Base-by-base conservation (phyloP, 1,140 invertebrate species). In the Bombyx mandarina region DNA sequence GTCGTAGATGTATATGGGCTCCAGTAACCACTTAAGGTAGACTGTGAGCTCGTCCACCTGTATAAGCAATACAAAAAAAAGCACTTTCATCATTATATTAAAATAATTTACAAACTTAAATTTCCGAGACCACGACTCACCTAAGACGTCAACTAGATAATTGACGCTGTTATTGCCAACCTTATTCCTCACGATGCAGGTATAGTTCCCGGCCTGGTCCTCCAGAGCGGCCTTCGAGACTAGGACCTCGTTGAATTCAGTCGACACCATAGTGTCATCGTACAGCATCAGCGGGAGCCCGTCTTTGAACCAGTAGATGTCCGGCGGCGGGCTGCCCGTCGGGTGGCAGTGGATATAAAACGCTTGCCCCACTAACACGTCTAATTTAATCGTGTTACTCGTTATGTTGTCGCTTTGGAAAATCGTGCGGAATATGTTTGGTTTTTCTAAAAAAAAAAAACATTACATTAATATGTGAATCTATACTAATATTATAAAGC, bases 221-320 rank as follows among this genome's bases (percentile, higher is more conserved):
- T 66, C 57, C 8, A 45, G 47, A 0, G 80, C 79, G 6, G 56
- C 67, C 10, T 65, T 74, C 0, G 76, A 62, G 1, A 66, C 56
- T 8, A 88, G 51, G 1, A 84, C 68, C 61, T 88, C 82, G 1
- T 78, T 78, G 50, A 73, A 80, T 9, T 87, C 80, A 5, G 62
- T 68, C 6, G 74, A 68, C 8, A 81, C 61, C 75, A 84, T 79
- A 1, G 57, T 75, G n/a, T 79, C 66, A 46, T 87, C 84, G 52
- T 79, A 84, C 6, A 86, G 71, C 18, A 67, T 75, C 10, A 79
- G 51, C 6, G 73, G 75, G 1, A 74, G 9, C 5, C 65, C 75
- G 49, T 88, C 77, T 61, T 79, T 84, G 60, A 87, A 86, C 86
- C 86, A 88, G 62, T 88, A 88, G 6, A 88, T 65, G 47, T 76